Evolutionary conservation across 1,140 invertebrate species (phyloP), one percentile per base, ranked within the genome.

Genomic region (Reticulitermes speratus): DNA sequence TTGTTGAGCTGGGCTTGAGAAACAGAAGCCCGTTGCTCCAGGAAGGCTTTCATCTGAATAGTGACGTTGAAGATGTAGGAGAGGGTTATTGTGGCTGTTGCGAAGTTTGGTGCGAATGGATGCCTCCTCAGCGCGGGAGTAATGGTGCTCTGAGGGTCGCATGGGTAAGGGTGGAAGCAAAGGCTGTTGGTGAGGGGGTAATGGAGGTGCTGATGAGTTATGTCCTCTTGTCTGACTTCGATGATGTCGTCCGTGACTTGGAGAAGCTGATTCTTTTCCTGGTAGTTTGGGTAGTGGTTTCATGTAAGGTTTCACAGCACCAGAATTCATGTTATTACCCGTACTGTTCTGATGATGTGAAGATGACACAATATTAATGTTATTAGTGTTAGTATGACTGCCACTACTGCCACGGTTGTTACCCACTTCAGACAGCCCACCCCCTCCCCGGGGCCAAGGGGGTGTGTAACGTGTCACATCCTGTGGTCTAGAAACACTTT

Each of bases 41-140:
- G 93, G 93, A 19, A 95, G 88, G 88, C 94, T 94, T 88, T 95
- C 94, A 87, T 94, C 94, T 6, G 93, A 94, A 83, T 94, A 92
- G 84, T 94, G 94, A 44, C 94, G 88, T 32, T 92, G 91, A 45
- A 90, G 88, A 45, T 87, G 91, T 90, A 48, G 92, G 86, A 89
- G 90, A 87, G 86, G 92, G 89, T 88, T 91, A 88, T 84, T 87
- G 87, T 90, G 89, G n/a, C 88, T 88, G 85, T 88, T 87, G 75
- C 90, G 89, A 19, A 90, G 88, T 86, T 89, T 90, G 23, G 44
- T 45, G 59, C 88, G 89, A 85, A 88, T 82, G 55, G 88, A 84
- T 44, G 89, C 84, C 14, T n/a, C 30, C 45, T 52, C 85, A 87
- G 90, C 89, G 5, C 88, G 88, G 21, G 87, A 89, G 55, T 87